A percentile compares a stretch with the other conserved stretches of the same genome.
These are phyloP conservation scores for Stictonetta naevosa DNA, from an alignment of 2,113 vertebrate species.

Conservation along the genomic window DNA sequence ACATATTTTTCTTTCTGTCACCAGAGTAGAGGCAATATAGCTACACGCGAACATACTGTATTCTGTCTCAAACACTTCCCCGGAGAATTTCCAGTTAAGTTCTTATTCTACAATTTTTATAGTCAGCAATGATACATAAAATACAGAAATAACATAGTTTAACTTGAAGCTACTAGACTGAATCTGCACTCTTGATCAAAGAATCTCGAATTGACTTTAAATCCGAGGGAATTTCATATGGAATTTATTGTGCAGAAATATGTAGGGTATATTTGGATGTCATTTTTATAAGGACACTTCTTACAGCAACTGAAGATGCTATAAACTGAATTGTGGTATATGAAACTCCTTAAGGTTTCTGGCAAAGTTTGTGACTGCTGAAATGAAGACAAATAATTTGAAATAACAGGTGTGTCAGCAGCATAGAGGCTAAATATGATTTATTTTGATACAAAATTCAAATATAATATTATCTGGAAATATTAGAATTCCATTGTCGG, in stretches of 20 bases:
- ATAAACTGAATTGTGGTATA: slow-evolving; percentile 26
- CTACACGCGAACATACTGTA: slow-evolving; percentile 27
- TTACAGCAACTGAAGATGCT: background rate
- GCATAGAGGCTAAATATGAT: background rate
- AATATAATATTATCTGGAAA: background rate
- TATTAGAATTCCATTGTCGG: background rate
- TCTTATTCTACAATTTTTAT: slow-evolving; percentile 50
- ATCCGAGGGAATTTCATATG: background rate
- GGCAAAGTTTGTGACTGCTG: background rate
- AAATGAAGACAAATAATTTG: slow-evolving; percentile 21
- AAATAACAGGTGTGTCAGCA: background rate
- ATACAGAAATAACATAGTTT: slow-evolving; percentile 46
- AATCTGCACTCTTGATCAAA: slow-evolving; percentile 20
- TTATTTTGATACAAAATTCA: slow-evolving; percentile 21
- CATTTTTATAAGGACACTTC: slow-evolving; percentile 10
- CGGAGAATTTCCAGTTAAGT: slow-evolving; percentile 53
- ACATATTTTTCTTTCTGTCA: slow-evolving; percentile 49
- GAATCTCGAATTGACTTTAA: slow-evolving; percentile 19
- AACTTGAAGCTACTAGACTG: slow-evolving; percentile 40
- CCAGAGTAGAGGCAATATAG: slow-evolving; percentile 9
- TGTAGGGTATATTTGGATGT: background rate
- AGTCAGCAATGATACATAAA: background rate
- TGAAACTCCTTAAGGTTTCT: slow-evolving; percentile 24
- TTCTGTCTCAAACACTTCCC: slow-evolving; percentile 42
- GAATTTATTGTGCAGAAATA: slow-evolving; percentile 37